Base-by-base conservation (phyloP, 2,888 invertebrate genomes). In the Eilema griseolum region DNA sequence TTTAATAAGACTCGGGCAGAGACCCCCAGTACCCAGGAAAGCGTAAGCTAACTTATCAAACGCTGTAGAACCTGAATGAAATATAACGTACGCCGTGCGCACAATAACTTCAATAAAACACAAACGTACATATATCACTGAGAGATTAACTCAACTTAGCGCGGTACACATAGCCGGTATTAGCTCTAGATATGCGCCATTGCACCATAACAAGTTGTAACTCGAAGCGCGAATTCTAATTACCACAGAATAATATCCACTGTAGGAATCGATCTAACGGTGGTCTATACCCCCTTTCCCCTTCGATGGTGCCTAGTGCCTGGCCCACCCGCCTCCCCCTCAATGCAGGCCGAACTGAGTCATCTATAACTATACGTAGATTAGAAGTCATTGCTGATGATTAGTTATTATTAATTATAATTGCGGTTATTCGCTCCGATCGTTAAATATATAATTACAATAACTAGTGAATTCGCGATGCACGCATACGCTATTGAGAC, bases 191-290 rank as follows among this genome's bases (percentile, higher is more conserved):
- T 62, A 66, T 33, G 41, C 41, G 56, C 70, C 74, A 79, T 72
- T 82, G 77, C 77, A 71, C 72, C 72, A 81, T 76, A 81, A 74
- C 84, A 78, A 82, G 74, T 81, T 85, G 82, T 82, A 82, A 78
- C 78, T 87, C 86, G 79, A 78, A 83, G 86, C 89, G 90, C 89
- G 89, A 87, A 90, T 92, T 93, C 94, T 95, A 95, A 94, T 95
- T 94, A 94, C 90, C 90, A 88, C 90, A 88, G 93, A 93, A 93
- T 93, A 92, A 92, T 92, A 92, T 89, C 89, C 87, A 87, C 86
- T 89, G 89, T 93, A 93, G 92, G 82, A 90, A 94, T 95, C 95
- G 94, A 94, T 94, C 94, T 94, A 92, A 92, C 92, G 85, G 84
- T 85, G 86, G 86, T 88, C 81, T 76, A 73, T 74, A 65, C 46